These are phyloP conservation scores for Tonatia bakeri DNA, from an alignment of 2,113 vertebrate genomes.

Conservation along the genomic window DNA sequence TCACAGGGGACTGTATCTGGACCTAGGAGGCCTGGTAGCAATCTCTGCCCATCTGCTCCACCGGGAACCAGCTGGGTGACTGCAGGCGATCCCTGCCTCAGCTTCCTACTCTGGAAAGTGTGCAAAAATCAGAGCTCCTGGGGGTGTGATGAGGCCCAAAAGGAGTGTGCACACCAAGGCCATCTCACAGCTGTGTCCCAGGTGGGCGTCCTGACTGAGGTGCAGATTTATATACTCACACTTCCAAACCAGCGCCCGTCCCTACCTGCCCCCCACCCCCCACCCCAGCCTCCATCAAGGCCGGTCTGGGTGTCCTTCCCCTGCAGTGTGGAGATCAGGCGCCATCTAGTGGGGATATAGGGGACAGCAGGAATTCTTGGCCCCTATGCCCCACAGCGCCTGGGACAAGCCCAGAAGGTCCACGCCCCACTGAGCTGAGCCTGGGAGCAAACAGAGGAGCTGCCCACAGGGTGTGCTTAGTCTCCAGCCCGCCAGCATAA, in stretches of 20 bases:
- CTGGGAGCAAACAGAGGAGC: neutral
- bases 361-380: neutral
- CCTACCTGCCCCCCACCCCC: accelerated
- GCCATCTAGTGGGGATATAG: slow-evolving; percentile 4
- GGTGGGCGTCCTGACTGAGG: neutral
- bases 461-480: neutral
- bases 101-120: neutral
- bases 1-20: neutral
- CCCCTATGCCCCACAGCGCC: accelerated
- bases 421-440: accelerated
- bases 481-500: neutral
- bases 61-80: neutral
- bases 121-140: neutral
- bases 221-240: neutral
- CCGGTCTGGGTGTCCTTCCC: neutral
- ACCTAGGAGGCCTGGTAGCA: too few species aligned
- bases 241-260: neutral
- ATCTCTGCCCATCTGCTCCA: too few species aligned
- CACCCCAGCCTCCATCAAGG: neutral
- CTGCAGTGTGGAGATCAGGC: neutral
- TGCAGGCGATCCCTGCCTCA: neutral
- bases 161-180: neutral
- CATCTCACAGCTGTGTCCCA: neutral
- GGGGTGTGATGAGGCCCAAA: neutral
- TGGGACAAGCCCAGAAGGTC: accelerated